Conservation (phyloP, 2,888 invertebrate species). For the Apodemia hepburni region DNA sequence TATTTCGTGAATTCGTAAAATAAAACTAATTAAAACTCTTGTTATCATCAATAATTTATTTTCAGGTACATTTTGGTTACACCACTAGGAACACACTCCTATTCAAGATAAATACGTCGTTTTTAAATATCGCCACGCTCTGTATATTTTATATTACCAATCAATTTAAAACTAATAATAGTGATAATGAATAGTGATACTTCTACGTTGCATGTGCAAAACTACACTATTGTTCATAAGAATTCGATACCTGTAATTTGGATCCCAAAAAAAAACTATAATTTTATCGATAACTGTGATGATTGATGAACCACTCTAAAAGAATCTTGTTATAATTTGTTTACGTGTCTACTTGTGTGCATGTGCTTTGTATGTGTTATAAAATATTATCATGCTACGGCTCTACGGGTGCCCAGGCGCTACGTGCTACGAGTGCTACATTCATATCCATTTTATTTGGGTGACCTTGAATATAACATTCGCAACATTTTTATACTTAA, state of each 20-base stretch:
- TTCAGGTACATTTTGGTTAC: constrained; percentile 27
- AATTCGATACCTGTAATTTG: not conserved
- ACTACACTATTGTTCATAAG: not conserved
- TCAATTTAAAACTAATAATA: not conserved
- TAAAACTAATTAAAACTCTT: not conserved
- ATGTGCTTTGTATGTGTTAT: not conserved
- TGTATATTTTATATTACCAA: not conserved
- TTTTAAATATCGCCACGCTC: not conserved
- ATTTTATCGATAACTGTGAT: too few relatives aligned
- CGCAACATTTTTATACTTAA: not conserved
- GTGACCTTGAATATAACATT: not conserved
- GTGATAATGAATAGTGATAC: not conserved
- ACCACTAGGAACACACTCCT: not conserved
- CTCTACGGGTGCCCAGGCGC: constrained; percentile 7
- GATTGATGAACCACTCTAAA: not conserved
- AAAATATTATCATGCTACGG: not conserved
- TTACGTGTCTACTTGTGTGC: not conserved
- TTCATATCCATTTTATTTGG: not conserved
- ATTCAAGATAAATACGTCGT: not conserved
- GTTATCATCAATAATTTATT: constrained; percentile 29
- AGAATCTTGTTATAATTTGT: not conserved
- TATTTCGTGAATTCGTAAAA: not conserved
- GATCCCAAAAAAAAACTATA: not conserved
- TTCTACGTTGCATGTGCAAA: not conserved
- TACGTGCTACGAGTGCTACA: constrained; percentile 3